Base-by-base conservation (phyloP, 2,113 vertebrate genomes). In the Muntiacus reevesi region DNA sequence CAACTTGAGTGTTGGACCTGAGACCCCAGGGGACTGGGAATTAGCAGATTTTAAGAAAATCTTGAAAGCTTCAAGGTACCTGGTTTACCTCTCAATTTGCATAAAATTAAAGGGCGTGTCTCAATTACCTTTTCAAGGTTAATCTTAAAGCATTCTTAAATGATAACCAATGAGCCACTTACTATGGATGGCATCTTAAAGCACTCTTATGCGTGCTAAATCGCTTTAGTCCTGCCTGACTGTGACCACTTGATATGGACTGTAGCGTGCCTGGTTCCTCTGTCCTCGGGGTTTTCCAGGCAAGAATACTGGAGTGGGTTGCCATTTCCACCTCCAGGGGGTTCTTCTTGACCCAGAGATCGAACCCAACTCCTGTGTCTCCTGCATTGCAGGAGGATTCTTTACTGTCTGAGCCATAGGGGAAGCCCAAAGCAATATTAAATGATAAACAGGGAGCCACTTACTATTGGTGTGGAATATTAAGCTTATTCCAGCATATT, bases 31-130 rank as follows among this genome's bases (percentile, higher is more conserved):
- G 5, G 6, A 57, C 87, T 87, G 30, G 71, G 45, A 85, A 78
- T 83, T 30, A 40, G 45, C 14, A 55, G 57, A 50, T 57, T 62
- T 90, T 84, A 85, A 62, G 50, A 93, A 92, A 84, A 50, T 19
- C 79, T 92, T 55, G 52, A 67, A 62, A 64, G 16, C 19, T 67
- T 91, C 67, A 43, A 67, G 52, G 3, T 52, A 64, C 17, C 27
- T 84, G 78, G 52, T 4, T 27, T 76, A 57, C 50, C 43, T 89
- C 36, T 96, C n/a, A 47, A 36, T 89, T 94, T 87, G 78, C 83
- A 87, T 43, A 87, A 74, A 92, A 89, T 87, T 84, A 83, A 89
- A 16, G 12, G 23, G 45, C 3, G 9, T 85, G n/a, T 87, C 57
- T 89, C 60, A 52, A n/a, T 78, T 88, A 62, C 9, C 50, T 79